phyloP scores from a whole-genome alignment of 2,113 vertebrate species.

The Centropus unirufus region DNA sequence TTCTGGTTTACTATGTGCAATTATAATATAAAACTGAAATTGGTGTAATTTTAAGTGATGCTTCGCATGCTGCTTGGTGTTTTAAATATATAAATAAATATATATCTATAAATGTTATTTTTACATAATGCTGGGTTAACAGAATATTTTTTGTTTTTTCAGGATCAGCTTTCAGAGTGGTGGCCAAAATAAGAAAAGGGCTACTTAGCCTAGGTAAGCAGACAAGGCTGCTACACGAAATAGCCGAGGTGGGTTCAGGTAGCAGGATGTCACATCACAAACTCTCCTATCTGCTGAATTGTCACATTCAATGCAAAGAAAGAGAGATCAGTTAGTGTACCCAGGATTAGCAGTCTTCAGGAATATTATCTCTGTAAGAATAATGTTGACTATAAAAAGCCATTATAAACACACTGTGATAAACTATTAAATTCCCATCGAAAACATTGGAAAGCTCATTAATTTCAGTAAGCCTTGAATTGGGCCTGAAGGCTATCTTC shows the following conservation, averaged over 20 bases:
- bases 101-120: too few species aligned
- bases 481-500: neutral
- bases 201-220: neutral
- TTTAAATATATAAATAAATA: too few species aligned
- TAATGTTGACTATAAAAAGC: neutral
- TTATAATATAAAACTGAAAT: neutral
- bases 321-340: too few species aligned
- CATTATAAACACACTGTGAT: neutral
- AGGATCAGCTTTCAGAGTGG: neutral
- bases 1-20: neutral
- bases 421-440: neutral
- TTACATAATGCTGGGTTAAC: neutral
- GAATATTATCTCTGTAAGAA: neutral
- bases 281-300: neutral
- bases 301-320: neutral
- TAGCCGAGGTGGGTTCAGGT: neutral
- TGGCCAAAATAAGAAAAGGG: neutral
- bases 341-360: neutral
- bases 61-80: too few species aligned
- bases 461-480: neutral
- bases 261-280: neutral
- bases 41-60: too few species aligned
- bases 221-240: neutral
- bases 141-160: neutral
- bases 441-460: neutral